These are phyloP conservation scores for Pogonus chalceus DNA, from an alignment of 1,140 invertebrate species.

Conservation along the genomic window DNA sequence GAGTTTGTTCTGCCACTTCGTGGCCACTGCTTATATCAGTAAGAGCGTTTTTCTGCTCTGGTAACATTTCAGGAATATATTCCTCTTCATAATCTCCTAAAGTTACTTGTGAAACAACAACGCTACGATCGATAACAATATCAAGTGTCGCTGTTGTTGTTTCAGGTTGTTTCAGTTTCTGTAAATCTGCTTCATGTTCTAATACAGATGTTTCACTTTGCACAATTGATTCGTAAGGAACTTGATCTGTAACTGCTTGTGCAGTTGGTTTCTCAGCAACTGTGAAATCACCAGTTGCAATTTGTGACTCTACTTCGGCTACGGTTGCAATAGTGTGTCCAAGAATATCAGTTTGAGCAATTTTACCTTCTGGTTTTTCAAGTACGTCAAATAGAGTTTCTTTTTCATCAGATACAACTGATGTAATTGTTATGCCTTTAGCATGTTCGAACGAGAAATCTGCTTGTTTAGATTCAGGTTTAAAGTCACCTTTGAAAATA, in stretches of 20 bases:
- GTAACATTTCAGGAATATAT: neutral
- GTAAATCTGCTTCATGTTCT: conserved; percentile 20
- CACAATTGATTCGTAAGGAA: conserved; percentile 22
- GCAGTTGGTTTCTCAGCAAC: conserved; percentile 13
- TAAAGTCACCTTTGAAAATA: conserved; percentile 14
- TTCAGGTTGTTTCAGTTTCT: conserved; percentile 27
- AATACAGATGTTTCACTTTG: conserved; percentile 21
- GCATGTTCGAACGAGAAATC: conserved; percentile 28
- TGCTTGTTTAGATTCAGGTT: conserved; percentile 22
- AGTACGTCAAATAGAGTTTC: conserved; percentile 24
- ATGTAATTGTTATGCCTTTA: conserved; percentile 25
- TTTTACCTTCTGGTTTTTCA: conserved; percentile 18
- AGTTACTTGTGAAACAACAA: conserved; percentile 22
- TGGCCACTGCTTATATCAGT: conserved; percentile 8
- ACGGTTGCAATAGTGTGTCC: conserved; percentile 28
- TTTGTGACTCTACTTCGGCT: conserved; percentile 22
- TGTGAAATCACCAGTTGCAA: conserved; percentile 19
- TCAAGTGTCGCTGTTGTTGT: conserved; percentile 13
- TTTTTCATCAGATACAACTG: conserved; percentile 24
- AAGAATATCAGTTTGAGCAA: conserved; percentile 13
- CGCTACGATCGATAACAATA: neutral
- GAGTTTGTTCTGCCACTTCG: conserved; percentile 7
- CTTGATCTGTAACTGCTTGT: conserved; percentile 22
- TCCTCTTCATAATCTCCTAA: conserved; percentile 18
- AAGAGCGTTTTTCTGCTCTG: conserved; percentile 14